phyloP scores from a whole-genome alignment of 2,113 vertebrate species.

The Mormyrus lacerda region DNA sequence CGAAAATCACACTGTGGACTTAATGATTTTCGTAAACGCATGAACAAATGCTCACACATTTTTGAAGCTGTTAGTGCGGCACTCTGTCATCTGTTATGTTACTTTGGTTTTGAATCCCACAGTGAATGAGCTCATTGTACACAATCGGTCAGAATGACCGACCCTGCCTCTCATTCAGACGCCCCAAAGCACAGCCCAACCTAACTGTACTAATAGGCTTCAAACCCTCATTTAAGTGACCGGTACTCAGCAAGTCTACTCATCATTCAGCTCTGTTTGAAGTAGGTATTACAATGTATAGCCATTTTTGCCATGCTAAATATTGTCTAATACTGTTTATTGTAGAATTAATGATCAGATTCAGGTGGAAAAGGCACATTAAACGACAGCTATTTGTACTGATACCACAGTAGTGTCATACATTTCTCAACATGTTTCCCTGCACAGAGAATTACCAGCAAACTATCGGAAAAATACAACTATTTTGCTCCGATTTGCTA shows the following conservation, averaged over 20 bases:
- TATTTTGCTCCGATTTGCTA: slow-evolving; percentile 33
- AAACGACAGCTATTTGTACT: slow-evolving; percentile 53
- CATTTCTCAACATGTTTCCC: slow-evolving; percentile 52
- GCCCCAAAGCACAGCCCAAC: background rate
- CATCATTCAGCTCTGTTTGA: background rate
- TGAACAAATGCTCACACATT: background rate
- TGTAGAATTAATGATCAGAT: slow-evolving; percentile 66
- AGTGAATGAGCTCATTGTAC: background rate
- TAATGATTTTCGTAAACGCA: background rate
- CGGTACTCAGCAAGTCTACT: background rate
- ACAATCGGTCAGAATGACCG: background rate
- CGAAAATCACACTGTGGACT: background rate
- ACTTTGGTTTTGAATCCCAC: background rate
- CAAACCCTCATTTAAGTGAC: background rate
- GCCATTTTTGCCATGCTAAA: background rate
- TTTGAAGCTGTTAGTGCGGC: background rate
- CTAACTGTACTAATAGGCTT: background rate
- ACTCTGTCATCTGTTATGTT: background rate
- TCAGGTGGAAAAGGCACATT: slow-evolving; percentile 79
- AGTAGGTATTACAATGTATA: background rate
- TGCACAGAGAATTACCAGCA: background rate
- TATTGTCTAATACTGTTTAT: slow-evolving; percentile 68
- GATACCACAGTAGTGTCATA: slow-evolving; percentile 28
- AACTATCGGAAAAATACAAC: slow-evolving; percentile 19
- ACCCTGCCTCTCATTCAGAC: background rate